A percentile compares a stretch with the other conserved stretches of the same genome.
These are phyloP conservation scores for Orestias chungarensis DNA, from an alignment of 2,797 vertebrate genomes.

Conservation along the genomic window DNA sequence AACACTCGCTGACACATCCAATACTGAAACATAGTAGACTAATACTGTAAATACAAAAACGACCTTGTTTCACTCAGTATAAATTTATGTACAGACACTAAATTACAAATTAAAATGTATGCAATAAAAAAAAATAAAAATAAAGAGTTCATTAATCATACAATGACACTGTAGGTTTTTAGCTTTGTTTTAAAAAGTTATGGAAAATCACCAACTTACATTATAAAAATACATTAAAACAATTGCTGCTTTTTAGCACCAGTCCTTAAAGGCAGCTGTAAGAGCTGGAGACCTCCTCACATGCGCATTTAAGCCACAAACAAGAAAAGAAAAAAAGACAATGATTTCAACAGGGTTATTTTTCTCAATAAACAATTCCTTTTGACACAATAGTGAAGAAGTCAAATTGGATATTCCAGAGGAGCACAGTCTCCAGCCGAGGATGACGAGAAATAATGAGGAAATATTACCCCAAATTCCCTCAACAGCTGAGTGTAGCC, in stretches of 20 bases:
- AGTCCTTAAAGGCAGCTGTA: constrained; percentile 34
- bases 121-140: constrained; percentile 32
- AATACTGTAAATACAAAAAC: constrained; percentile 12
- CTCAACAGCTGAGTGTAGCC: constrained; percentile 68
- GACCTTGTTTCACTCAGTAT: constrained; percentile 37
- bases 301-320: constrained; percentile 58
- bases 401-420: constrained; percentile 79
- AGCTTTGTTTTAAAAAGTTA: constrained; percentile 41
- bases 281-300: constrained; percentile 57
- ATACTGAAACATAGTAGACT: constrained; percentile 33
- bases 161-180: constrained; percentile 39
- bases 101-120: constrained; percentile 43
- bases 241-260: constrained; percentile 33
- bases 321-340: constrained; percentile 35
- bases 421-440: constrained; percentile 71
- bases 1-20: constrained; percentile 41
- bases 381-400: constrained; percentile 71
- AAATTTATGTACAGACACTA: constrained; percentile 48
- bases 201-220: constrained; percentile 55
- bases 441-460: constrained; percentile 82
- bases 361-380: constrained; percentile 81
- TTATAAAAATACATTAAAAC: constrained; percentile 40
- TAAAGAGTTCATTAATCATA: constrained; percentile 34
- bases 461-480: constrained; percentile 80
- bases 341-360: constrained; percentile 70